Base-by-base conservation (phyloP, 2,797 vertebrate species). In the Hoplostethus mediterraneus region DNA sequence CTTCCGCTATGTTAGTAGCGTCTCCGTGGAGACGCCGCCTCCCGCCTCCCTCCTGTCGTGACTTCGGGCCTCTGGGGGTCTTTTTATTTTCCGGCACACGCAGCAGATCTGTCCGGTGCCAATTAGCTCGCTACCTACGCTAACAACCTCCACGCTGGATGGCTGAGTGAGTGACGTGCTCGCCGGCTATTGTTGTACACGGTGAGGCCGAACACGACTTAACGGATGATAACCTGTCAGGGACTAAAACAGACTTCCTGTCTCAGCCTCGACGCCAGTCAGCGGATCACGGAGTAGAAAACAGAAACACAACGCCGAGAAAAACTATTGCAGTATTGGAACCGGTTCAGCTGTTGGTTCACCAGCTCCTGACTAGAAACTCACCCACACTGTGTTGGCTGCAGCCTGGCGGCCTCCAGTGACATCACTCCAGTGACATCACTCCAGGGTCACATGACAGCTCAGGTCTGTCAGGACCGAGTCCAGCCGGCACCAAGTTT, bases 1-100 rank as follows among this genome's bases (percentile, higher is more conserved):
- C 53, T 90, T 93, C 92, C 81, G 63, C 93, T 93, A 93, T 93
- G 92, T 92, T 94, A 93, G 93, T 93, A 89, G 75, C 90, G 92
- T 36, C 89, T 89, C 92, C 91, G 87, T 47, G 83, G 88, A 88
- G 84, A 80, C 68, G 67, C 84, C 73, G 28, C 55, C 21, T 2
- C 42, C n/a, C n/a, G 47, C 49, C 54, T 60, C 56, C 83, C 58
- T 25, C 80, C 83, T 67, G 67, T 64, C 67, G 72, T 70, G 75
- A 78, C 88, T 69, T 89, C 59, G 77, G 84, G 71, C 90, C 89
- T 86, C 89, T 71, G 73, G 82, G 87, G 95, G 90, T 79, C 85
- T 93, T 91, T 87, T 92, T 91, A 92, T 92, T 88, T 90, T 93
- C 86, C 89, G 80, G 89, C 89, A 49, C 80, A 87, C 86, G 45